Evolutionary conservation across 2,797 vertebrate genomes (phyloP), one percentile per base, ranked within the genome.

Genomic region (Hypotaenidia philippensis): DNA sequence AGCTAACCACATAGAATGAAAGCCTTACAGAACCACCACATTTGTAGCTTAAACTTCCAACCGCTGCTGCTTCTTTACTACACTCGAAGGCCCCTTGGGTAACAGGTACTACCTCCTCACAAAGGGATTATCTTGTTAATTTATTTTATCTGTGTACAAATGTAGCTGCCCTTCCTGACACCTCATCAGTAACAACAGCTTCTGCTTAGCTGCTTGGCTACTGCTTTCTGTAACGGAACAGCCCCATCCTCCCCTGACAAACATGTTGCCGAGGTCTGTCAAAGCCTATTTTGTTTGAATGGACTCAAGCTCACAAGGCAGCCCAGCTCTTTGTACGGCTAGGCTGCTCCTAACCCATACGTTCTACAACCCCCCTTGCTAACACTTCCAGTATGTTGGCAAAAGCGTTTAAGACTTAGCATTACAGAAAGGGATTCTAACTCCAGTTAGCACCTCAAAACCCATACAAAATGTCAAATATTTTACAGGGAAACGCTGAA

Each of bases 141-240:
- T 89, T 59, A 8, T 57, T 34, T 95, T 94, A 91, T 83, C 87
- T 69, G 26, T 11, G 25, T 23, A 19, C 71, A 93, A 44, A 89
- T 1, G 3, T 20, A 87, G 75, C 1, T 68, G 47, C 71, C 26
- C 2, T 13, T 83, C 79, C 71, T 61, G 16, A 91, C 74, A 94
- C 63, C 45, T 94, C 68, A 36, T 1, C 41, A n/a, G 65, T 53
- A 47, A 29, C 15, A 64, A 18, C 53, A 65, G 29, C 53, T 71
- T 31, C 8, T 5, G 36, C 14, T 50, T 47, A 66, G 27, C 90
- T 29, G 47, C 13, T 34, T 22, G 64, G 50, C 20, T 31, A 3
- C 45, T n/a, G 55, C 31, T 75, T 32, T n/a, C 34, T 13, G 0
- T 21, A 45, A 32, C 1, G 5, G 36, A 61, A 22, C 34, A n/a